These are phyloP conservation scores for Pachymerium ferrugineum DNA, from an alignment of 2,888 invertebrate genomes.

Conservation along the genomic window DNA sequence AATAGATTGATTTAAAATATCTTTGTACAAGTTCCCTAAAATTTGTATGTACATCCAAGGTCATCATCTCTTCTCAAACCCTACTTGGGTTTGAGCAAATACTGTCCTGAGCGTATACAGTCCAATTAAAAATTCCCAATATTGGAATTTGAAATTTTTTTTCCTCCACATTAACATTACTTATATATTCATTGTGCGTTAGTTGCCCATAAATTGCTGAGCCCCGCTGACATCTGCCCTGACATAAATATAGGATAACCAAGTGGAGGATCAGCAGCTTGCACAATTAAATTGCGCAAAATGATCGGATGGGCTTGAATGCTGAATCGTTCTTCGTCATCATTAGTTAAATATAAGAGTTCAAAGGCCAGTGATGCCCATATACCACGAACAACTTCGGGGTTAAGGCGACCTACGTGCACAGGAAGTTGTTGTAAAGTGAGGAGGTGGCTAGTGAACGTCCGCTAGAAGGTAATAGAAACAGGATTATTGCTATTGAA, in stretches of 20 bases:
- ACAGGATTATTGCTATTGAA: neutral
- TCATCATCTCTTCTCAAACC: no score
- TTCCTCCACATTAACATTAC: no score
- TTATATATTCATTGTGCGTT: neutral
- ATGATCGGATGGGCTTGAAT: slow-evolving; percentile 48
- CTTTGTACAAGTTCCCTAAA: no score
- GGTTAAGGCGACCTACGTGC: slow-evolving; percentile 46
- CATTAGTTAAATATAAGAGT: slow-evolving; percentile 50
- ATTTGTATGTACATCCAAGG: no score
- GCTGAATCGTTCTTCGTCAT: slow-evolving; percentile 52
- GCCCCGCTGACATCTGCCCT: neutral
- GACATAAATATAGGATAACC: slow-evolving; percentile 48
- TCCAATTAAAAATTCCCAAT: no score
- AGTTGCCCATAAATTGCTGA: neutral
- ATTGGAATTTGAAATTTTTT: no score
- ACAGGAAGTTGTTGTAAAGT: slow-evolving; percentile 43
- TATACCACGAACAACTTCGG: slow-evolving; percentile 47
- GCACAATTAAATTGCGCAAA: slow-evolving; percentile 49
- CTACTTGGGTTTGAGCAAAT: no score
- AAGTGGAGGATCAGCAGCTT: slow-evolving; percentile 50
- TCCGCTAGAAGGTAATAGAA: slow-evolving; percentile 43
- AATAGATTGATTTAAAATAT: no score
- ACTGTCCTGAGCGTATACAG: no score
- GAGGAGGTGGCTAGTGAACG: slow-evolving; percentile 46
- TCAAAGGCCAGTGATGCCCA: slow-evolving; percentile 50